Percentiles rank a stretch among this genome's conserved stretches.
Conservation (phyloP, 2,888 invertebrate species). For the Rhagophthalmus giganteus region DNA sequence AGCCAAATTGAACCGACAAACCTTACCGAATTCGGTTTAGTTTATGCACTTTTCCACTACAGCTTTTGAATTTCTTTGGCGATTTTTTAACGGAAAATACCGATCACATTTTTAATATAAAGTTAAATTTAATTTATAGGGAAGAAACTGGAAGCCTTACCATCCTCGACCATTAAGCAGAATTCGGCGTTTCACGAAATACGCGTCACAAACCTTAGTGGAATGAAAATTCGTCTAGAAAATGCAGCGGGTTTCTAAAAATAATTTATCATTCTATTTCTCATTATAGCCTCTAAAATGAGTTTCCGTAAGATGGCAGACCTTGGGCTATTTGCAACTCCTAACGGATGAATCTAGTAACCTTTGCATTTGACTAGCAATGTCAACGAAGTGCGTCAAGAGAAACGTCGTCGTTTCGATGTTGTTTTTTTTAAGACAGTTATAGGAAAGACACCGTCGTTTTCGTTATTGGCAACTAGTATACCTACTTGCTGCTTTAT, state of each 20-base stretch:
- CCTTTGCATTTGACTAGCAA: slow-evolving; percentile 34
- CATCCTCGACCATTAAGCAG: too few relatives aligned
- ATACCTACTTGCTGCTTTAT: background rate
- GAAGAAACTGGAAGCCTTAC: too few relatives aligned
- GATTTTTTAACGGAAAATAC: too few relatives aligned
- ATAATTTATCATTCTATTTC: slow-evolving; percentile 31
- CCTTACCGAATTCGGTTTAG: slow-evolving; percentile 31
- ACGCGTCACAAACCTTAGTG: too few relatives aligned
- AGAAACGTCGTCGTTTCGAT: slow-evolving; percentile 2
- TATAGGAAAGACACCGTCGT: background rate
- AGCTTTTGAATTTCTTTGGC: too few relatives aligned
- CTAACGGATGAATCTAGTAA: slow-evolving; percentile 33
- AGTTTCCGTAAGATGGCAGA: slow-evolving; percentile 28
- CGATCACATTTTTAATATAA: too few relatives aligned
- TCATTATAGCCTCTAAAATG: slow-evolving; percentile 21
- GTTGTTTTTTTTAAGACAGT: background rate
- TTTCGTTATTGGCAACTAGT: background rate
- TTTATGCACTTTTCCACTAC: slow-evolving; percentile 30
- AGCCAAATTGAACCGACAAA: slow-evolving; percentile 33
- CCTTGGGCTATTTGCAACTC: slow-evolving; percentile 36
- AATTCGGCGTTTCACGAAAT: too few relatives aligned
- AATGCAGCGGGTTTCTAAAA: slow-evolving; percentile 33
- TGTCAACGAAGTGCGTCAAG: slow-evolving; percentile 25
- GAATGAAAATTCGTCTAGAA: slow-evolving; percentile 21
- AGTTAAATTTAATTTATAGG: too few relatives aligned